Percentiles rank a stretch among this genome's conserved stretches.
Conservation (phyloP, 37 sponge, comb jelly and placozoan species). For the Diacarnus erythraeanus region DNA sequence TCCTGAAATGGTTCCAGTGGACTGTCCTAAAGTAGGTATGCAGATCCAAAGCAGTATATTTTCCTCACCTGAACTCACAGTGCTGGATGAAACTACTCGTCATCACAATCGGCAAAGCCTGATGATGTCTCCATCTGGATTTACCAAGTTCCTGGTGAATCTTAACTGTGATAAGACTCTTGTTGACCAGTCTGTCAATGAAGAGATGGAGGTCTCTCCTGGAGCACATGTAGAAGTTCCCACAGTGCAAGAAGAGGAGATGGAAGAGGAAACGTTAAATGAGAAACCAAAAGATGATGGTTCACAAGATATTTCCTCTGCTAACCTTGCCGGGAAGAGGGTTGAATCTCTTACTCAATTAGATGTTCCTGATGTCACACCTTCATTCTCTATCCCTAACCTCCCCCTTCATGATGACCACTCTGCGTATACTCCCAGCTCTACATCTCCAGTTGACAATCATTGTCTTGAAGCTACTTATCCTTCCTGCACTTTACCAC, state of each 20-base stretch:
- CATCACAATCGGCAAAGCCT: neutral
- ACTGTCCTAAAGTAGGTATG: neutral
- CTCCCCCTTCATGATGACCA: neutral
- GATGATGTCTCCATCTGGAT: conserved; percentile 7
- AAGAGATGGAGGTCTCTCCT: neutral
- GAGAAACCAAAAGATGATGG: neutral
- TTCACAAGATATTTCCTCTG: too few species aligned
- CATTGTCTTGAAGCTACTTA: too few species aligned
- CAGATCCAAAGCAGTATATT: neutral
- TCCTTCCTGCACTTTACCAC: too few species aligned
- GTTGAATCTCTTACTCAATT: neutral
- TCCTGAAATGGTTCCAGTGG: neutral
- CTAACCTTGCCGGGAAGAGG: too few species aligned
- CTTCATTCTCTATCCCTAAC: neutral
- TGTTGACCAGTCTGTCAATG: neutral
- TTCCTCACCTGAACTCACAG: neutral
- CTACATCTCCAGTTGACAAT: neutral
- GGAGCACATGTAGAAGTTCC: neutral
- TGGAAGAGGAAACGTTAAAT: neutral
- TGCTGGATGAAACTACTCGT: neutral
- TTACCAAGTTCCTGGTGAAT: conserved; percentile 9
- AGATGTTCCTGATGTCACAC: neutral
- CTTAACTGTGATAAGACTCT: neutral
- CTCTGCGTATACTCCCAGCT: neutral
- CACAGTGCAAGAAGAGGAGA: neutral